Base-by-base conservation (phyloP, 53 echinoderm and acorn worm genomes). In the Henricia sp. region DNA sequence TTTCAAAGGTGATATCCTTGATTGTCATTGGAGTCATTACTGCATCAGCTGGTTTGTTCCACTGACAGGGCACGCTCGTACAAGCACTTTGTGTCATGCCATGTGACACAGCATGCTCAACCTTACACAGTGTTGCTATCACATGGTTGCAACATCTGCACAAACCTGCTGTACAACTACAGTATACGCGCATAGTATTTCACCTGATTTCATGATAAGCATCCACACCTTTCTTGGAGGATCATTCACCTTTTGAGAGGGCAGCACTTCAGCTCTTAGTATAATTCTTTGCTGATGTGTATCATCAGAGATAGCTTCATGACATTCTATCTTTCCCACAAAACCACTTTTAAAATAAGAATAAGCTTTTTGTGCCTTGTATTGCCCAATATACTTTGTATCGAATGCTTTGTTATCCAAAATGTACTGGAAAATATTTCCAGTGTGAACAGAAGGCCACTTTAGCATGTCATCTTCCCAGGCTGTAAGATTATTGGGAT, bases 121-220 rank as follows among this genome's bases (percentile, higher is more conserved):
- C 59, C 26, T 58, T 58, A 58, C 25, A 58, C 19, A 58, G 59
- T 58, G 26, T 26, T 58, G 59, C 59, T 58, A 58, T 58, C 10
- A 58, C 59, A 58, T 58, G 59, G 59, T 58, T 58, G 59, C 59
- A 58, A 58, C 59, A 58, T 25, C 59, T 58, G 26, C 59, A 58
- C 59, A 58, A 58, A 26, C 59, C 59, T n/a, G 59, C 59, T 58
- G 59, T 58, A 26, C 59, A 58, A 25, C 59, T 58, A 26, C 59
- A 58, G 59, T 58, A 58, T 4, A n/a, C n/a, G 59, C 59, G 25
- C 59, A 58, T 26, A 58, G 9, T 58, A 58, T 58, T 58, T 58
- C 59, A 58, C 59, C 59, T 58, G 59, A 58, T 58, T 58, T 58
- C n/a, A 21, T 58, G 24, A 23, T 58, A 58, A 58, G 59, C 24